A percentile compares a stretch with the other conserved stretches of the same genome.
These are phyloP conservation scores for Heliconius nattereri DNA, from an alignment of 1,140 invertebrate species.

Conservation along the genomic window DNA sequence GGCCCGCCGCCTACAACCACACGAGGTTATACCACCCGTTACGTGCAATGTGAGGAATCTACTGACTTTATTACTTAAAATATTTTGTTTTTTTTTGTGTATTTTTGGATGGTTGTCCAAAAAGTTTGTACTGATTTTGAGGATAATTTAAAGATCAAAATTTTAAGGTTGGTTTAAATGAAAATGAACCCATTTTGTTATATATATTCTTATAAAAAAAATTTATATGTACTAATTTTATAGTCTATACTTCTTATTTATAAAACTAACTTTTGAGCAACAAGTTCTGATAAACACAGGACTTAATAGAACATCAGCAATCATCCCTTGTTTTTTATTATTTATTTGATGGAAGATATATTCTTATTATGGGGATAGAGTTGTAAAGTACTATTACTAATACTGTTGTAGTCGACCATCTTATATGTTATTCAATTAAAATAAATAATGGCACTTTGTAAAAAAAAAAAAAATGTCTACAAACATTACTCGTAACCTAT, in stretches of 20 bases:
- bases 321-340: too few relatives aligned
- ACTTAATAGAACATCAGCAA: not conserved
- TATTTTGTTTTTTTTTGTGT: not conserved
- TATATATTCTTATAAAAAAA: not conserved
- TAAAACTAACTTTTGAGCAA: not conserved
- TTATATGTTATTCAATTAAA: too few relatives aligned
- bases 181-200: not conserved
- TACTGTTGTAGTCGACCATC: too few relatives aligned
- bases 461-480: not conserved
- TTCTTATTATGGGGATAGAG: too few relatives aligned
- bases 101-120: not conserved
- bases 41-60: conserved; percentile 38
- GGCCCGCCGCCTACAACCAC: conserved; percentile 77
- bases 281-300: not conserved
- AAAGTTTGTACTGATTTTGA: conserved; percentile 11
- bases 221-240: not conserved
- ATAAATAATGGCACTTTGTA: too few relatives aligned
- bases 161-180: not conserved
- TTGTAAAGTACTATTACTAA: too few relatives aligned
- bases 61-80: conserved; percentile 24
- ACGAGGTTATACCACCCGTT: conserved; percentile 63
- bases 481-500: not conserved
- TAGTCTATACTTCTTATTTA: not conserved
- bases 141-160: not conserved
- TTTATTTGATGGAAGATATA: too few relatives aligned